Evolutionary conservation across 2,113 vertebrate genomes (phyloP).

Genomic region (Channa argus): DNA sequence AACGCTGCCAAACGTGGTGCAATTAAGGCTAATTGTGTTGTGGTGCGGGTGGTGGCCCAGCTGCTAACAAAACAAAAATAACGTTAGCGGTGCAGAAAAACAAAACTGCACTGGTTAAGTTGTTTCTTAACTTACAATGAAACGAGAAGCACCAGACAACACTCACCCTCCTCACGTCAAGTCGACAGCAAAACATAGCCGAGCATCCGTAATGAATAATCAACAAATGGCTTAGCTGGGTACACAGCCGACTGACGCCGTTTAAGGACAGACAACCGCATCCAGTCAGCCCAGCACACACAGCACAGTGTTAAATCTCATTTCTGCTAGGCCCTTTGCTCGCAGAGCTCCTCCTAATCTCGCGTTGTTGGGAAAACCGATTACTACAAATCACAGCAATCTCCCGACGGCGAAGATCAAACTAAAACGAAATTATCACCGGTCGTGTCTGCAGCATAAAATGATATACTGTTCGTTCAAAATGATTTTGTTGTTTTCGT

Average conservation of each 20-base stretch:
- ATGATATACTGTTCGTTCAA: too few species aligned
- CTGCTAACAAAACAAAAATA: conserved; percentile 28
- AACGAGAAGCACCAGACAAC: conserved; percentile 13
- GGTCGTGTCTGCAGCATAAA: neutral
- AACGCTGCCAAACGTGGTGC: neutral
- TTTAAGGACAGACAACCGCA: neutral
- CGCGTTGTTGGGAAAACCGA: conserved; percentile 54
- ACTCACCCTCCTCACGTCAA: conserved; percentile 69
- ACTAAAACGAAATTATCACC: too few species aligned
- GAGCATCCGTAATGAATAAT: conserved; percentile 21
- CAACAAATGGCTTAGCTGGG: conserved; percentile 9
- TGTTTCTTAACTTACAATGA: conserved; percentile 8
- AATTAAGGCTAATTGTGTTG: neutral
- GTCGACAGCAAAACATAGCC: conserved; percentile 54
- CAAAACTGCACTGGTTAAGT: neutral
- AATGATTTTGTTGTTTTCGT: too few species aligned
- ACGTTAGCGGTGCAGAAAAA: neutral
- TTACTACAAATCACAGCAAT: conserved; percentile 64
- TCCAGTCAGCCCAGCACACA: conserved; percentile 1
- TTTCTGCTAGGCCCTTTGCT: conserved; percentile 33
- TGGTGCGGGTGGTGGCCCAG: conserved; percentile 29
- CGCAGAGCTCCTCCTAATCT: conserved; percentile 38
- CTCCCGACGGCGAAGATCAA: neutral
- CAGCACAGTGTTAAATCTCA: conserved; percentile 23
- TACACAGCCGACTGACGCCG: neutral